Evolutionary conservation across 1,140 invertebrate genomes (phyloP).

Genomic region (Drosophila carrolli): DNA sequence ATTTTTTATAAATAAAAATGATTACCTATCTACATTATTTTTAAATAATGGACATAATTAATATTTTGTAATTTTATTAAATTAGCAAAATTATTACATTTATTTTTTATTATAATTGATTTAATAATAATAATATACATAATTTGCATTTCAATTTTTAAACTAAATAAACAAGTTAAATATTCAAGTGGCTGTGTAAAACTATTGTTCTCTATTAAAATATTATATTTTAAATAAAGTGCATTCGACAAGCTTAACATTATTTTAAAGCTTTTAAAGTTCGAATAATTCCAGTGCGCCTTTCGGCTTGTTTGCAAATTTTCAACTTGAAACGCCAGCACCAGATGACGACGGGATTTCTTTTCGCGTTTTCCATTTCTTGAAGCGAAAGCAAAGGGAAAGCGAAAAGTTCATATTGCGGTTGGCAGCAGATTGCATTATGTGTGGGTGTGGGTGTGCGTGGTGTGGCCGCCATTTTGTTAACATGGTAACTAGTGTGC

Average conservation of each 20-base stretch:
- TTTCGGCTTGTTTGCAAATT: conserved; percentile 73
- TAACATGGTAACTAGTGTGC: conserved; percentile 62
- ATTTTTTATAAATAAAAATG: too few species aligned
- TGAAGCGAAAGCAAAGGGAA: conserved; percentile 33
- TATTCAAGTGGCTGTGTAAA: too few species aligned
- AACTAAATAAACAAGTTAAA: too few species aligned
- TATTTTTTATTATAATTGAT: too few species aligned
- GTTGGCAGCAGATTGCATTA: conserved; percentile 63
- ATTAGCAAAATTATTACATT: too few species aligned
- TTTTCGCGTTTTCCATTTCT: conserved; percentile 38
- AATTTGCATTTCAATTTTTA: too few species aligned
- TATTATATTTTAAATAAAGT: conserved; percentile 5
- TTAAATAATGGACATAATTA: too few species aligned
- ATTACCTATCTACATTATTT: too few species aligned
- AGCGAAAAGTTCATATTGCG: conserved; percentile 57
- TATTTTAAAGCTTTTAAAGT: conserved; percentile 24
- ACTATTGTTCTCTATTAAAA: too few species aligned
- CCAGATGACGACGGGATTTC: conserved; percentile 58
- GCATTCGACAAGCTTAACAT: conserved; percentile 11
- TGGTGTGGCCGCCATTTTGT: conserved; percentile 50
- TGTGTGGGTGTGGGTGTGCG: conserved; percentile 17
- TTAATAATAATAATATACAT: too few species aligned
- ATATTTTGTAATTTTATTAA: too few species aligned
- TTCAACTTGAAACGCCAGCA: conserved; percentile 69
- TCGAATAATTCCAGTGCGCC: conserved; percentile 49